phyloP scores from a whole-genome alignment of 2,113 vertebrate species.

The Macquaria australasica region DNA sequence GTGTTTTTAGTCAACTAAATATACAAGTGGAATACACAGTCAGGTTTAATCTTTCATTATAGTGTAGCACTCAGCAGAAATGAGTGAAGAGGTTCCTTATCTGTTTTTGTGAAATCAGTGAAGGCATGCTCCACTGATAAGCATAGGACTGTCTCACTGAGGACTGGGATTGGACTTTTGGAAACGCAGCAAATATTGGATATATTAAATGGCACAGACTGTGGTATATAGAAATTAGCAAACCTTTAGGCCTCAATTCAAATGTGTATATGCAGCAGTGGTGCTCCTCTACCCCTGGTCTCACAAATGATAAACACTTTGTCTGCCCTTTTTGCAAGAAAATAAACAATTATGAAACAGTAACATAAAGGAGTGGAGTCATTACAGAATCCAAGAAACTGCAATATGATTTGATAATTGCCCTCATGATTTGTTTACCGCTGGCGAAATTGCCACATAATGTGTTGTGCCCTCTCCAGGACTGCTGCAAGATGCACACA shows the following conservation, averaged over 20 bases:
- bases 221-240: background rate
- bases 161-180: background rate
- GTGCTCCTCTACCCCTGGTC: background rate
- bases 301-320: background rate
- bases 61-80: constrained; percentile 5
- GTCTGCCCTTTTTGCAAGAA: background rate
- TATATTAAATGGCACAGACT: background rate
- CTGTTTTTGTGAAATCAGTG: constrained; percentile 11
- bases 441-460: constrained; percentile 38
- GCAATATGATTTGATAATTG: constrained; percentile 38
- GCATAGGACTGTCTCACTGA: constrained; percentile 4
- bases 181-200: constrained; percentile 1
- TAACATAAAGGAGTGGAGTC: constrained; percentile 35
- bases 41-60: background rate
- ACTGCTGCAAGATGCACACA: background rate
- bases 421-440: constrained; percentile 25
- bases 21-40: background rate
- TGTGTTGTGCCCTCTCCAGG: background rate
- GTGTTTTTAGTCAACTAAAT: constrained; percentile 17
- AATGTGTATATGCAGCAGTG: background rate
- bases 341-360: constrained; percentile 29
- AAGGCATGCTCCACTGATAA: constrained; percentile 24
- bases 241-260: constrained; percentile 14
- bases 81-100: background rate
- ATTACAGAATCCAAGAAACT: constrained; percentile 28